A percentile compares a stretch with the other conserved stretches of the same genome.
These are phyloP conservation scores for Ecdyonurus torrentis DNA, from an alignment of 2,888 invertebrate species.

Conservation along the genomic window DNA sequence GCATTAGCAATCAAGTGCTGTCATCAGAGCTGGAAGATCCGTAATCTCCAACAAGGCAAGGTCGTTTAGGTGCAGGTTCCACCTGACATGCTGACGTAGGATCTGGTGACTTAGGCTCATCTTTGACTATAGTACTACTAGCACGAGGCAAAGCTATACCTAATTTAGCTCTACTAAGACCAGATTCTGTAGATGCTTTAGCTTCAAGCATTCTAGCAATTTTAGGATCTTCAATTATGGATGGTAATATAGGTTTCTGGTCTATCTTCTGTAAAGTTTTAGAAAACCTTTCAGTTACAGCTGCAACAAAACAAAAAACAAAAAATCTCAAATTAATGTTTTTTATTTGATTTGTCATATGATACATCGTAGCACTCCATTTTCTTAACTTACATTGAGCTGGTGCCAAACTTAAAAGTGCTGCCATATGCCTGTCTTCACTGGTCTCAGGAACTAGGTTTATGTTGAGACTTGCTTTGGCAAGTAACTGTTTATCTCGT, in stretches of 20 bases:
- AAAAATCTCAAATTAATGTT: too few species aligned
- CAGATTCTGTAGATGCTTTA: too few species aligned
- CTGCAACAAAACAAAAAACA: slow-evolving; percentile 12
- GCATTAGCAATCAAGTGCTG: neutral
- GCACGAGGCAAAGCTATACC: neutral
- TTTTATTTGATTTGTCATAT: too few species aligned
- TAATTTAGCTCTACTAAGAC: neutral
- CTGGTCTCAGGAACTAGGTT: slow-evolving; percentile 58
- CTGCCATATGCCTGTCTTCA: slow-evolving; percentile 65
- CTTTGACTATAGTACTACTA: neutral
- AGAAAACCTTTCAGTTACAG: slow-evolving; percentile 16
- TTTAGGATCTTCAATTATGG: neutral
- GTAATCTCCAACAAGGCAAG: neutral
- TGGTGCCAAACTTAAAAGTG: slow-evolving; percentile 50
- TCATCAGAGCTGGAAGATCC: neutral
- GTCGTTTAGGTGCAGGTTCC: neutral
- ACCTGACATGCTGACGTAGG: too few species aligned
- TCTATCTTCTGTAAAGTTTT: slow-evolving; percentile 15
- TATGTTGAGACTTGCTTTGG: slow-evolving; percentile 61
- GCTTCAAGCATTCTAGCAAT: neutral
- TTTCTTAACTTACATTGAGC: slow-evolving; percentile 29
- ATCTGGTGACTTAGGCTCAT: too few species aligned
- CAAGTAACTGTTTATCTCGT: slow-evolving; percentile 49
- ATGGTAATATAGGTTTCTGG: slow-evolving; percentile 15
- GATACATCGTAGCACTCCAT: too few species aligned